These are phyloP conservation scores for Peribatodes rhomboidaria DNA, from an alignment of 2,888 invertebrate genomes.

Conservation along the genomic window DNA sequence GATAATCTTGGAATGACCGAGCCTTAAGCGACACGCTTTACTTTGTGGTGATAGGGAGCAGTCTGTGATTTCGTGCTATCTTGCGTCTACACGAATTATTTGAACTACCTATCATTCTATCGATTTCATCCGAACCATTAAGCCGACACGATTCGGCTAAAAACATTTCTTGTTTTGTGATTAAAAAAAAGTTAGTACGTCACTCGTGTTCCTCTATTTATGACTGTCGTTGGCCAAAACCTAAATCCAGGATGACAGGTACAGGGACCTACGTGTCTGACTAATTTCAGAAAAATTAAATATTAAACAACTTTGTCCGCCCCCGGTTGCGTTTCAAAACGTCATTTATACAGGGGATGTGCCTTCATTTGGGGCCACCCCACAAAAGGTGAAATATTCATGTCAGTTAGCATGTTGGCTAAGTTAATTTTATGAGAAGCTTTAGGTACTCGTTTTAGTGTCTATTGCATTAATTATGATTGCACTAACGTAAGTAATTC, in stretches of 20 bases:
- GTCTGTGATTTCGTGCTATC: too few relatives aligned
- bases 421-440: slow-evolving; percentile 54
- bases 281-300: slow-evolving; percentile 40
- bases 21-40: too few relatives aligned
- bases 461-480: neutral
- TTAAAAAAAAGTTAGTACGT: too few relatives aligned
- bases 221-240: neutral
- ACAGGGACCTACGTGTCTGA: slow-evolving; percentile 1
- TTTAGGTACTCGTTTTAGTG: slow-evolving; percentile 40
- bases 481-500: neutral
- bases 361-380: slow-evolving; percentile 56
- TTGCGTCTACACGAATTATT: too few relatives aligned
- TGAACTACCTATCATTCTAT: too few relatives aligned
- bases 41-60: too few relatives aligned
- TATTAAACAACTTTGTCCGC: slow-evolving; percentile 39
- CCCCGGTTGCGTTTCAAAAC: slow-evolving; percentile 46
- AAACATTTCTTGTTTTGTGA: too few relatives aligned
- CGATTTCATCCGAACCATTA: too few relatives aligned
- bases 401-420: slow-evolving; percentile 45
- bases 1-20: too few relatives aligned
- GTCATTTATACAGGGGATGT: slow-evolving; percentile 51
- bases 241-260: slow-evolving; percentile 17
- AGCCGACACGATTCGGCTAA: too few relatives aligned
- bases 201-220: too few relatives aligned
- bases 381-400: slow-evolving; percentile 63